Conservation (phyloP, 1,140 invertebrate species). For the Leptinotarsa defecta region DNA sequence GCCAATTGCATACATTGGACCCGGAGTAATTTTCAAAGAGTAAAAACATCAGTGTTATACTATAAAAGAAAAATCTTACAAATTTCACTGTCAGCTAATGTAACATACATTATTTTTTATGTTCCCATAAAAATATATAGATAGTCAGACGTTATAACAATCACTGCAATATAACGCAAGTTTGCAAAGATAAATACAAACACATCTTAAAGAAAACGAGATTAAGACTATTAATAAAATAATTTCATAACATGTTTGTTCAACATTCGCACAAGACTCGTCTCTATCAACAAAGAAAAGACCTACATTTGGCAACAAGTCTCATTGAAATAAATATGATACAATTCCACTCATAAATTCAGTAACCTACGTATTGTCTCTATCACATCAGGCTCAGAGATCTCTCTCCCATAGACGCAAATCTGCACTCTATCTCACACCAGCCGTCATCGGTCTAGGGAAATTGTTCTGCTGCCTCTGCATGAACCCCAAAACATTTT, state of each 20-base stretch:
- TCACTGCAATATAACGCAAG: neutral
- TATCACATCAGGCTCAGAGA: constrained; percentile 45
- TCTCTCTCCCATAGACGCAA: constrained; percentile 48
- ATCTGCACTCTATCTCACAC: constrained; percentile 43
- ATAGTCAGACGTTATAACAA: constrained; percentile 6
- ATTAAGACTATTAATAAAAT: constrained; percentile 21
- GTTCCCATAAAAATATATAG: constrained; percentile 20
- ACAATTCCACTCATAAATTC: neutral
- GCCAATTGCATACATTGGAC: no score
- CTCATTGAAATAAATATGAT: neutral
- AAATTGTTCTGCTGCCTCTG: constrained; percentile 51
- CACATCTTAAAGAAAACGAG: constrained; percentile 1
- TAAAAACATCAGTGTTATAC: no score
- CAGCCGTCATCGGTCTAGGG: constrained; percentile 48
- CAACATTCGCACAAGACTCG: neutral
- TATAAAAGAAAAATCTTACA: no score
- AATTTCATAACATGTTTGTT: constrained; percentile 17
- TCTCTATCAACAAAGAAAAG: neutral
- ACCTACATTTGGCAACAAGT: neutral
- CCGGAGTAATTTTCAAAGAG: no score
- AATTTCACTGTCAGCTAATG: constrained; percentile 31
- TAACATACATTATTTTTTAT: constrained; percentile 37
- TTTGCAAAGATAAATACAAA: constrained; percentile 21
- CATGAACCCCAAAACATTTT: constrained; percentile 62
- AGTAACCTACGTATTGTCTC: constrained; percentile 1